Percentiles rank a stretch among this genome's conserved stretches.
Evolutionary conservation across 2,797 vertebrate genomes (phyloP).

Genomic region (Ptychobarbus kaznakovi): DNA sequence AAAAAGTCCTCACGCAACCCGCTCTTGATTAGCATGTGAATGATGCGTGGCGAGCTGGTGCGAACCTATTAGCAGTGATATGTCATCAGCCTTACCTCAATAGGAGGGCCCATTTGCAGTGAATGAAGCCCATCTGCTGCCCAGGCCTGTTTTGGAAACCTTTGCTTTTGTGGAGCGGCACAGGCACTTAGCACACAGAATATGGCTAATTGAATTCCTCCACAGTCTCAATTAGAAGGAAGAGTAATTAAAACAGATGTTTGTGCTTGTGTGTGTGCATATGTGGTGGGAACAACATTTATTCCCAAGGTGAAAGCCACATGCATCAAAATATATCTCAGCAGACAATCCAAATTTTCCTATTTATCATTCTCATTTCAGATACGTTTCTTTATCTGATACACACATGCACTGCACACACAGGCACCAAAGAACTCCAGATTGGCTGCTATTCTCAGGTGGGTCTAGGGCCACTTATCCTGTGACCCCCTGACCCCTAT

Average conservation of each 20-base stretch:
- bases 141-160: conserved; percentile 52
- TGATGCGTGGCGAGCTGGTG: conserved; percentile 53
- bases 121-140: conserved; percentile 61
- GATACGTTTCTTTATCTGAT: background rate
- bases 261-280: conserved; percentile 25
- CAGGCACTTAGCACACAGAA: conserved; percentile 52
- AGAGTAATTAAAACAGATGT: conserved; percentile 63
- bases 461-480: conserved; percentile 9
- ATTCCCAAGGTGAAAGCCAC: conserved; percentile 19
- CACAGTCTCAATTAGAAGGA: conserved; percentile 56
- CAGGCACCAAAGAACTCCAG: conserved; percentile 5
- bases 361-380: background rate
- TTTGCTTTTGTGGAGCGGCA: conserved; percentile 48
- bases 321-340: background rate
- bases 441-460: conserved; percentile 48
- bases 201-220: conserved; percentile 66
- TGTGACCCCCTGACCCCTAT: conserved; percentile 51
- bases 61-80: conserved; percentile 59
- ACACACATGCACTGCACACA: background rate
- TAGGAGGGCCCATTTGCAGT: conserved; percentile 52
- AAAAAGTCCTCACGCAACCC: conserved; percentile 50
- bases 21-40: conserved; percentile 63
- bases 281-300: conserved; percentile 16
- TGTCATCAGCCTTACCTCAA: conserved; percentile 59
- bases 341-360: background rate